These are phyloP conservation scores for Lithobates pipiens DNA, from an alignment of 2,797 vertebrate species.

Conservation along the genomic window DNA sequence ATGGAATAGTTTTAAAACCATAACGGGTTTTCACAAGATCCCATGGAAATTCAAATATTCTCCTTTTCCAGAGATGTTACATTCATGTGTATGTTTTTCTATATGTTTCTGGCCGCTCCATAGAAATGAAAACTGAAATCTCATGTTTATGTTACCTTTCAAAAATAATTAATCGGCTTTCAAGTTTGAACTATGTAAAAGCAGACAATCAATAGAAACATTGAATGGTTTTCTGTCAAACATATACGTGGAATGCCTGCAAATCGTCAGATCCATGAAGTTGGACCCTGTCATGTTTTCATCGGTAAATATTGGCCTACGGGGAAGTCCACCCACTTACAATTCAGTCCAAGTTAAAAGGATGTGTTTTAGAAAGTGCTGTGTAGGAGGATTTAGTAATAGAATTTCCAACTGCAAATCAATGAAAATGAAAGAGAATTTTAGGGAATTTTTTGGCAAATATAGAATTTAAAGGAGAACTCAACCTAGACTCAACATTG, in stretches of 20 bases:
- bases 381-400: too few relatives aligned
- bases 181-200: constrained; percentile 2
- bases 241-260: neutral
- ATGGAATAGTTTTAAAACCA: constrained; percentile 12
- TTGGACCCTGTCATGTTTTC: neutral
- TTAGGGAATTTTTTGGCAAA: too few relatives aligned
- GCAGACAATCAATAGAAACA: constrained; percentile 29
- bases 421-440: too few relatives aligned
- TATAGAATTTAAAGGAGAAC: too few relatives aligned
- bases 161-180: constrained; percentile 23
- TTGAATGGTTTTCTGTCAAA: constrained; percentile 16
- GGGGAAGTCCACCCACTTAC: neutral
- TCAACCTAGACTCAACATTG: too few relatives aligned
- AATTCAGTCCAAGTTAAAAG: neutral
- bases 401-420: too few relatives aligned
- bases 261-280: constrained; percentile 22
- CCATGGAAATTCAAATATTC: constrained; percentile 40
- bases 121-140: constrained; percentile 15
- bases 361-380: too few relatives aligned
- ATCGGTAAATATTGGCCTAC: constrained; percentile 11
- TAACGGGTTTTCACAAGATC: constrained; percentile 12
- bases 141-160: constrained; percentile 18
- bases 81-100: constrained; percentile 10
- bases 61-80: neutral
- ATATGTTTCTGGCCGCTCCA: neutral